A percentile compares a stretch with the other conserved stretches of the same genome.
These are phyloP conservation scores for Zosterops japonicus DNA, from an alignment of 2,113 vertebrate species.

Conservation along the genomic window DNA sequence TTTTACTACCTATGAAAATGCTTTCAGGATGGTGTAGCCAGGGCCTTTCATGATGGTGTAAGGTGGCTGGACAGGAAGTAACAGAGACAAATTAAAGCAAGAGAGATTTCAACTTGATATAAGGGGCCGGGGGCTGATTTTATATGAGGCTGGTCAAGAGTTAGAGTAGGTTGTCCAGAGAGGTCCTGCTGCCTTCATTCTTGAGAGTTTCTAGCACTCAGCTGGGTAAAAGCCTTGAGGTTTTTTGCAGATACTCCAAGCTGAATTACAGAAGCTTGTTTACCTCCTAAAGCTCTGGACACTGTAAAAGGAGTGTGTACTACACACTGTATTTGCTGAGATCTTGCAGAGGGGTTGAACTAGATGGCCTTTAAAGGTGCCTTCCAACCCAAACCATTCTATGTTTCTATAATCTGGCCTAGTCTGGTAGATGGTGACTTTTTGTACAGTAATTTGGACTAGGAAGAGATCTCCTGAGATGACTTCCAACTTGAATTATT, in stretches of 20 bases:
- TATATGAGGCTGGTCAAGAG: neutral
- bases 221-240: neutral
- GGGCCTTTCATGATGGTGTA: neutral
- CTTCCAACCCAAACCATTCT: neutral
- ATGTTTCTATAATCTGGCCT: neutral
- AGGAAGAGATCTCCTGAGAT: neutral
- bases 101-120: neutral
- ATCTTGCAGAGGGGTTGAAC: neutral
- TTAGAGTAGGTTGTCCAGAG: neutral
- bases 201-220: neutral
- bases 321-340: neutral
- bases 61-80: neutral
- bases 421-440: neutral
- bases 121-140: neutral
- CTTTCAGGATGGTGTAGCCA: neutral
- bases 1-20: neutral
- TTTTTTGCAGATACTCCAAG: neutral
- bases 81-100: neutral
- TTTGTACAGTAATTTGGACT: neutral
- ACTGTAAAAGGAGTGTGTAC: neutral
- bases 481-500: neutral
- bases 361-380: neutral
- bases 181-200: neutral
- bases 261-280: neutral
- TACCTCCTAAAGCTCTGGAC: neutral